A percentile compares a stretch with the other conserved stretches of the same genome.
phyloP scores from a whole-genome alignment of 2,888 invertebrate species.

The Aphidius colemani region DNA sequence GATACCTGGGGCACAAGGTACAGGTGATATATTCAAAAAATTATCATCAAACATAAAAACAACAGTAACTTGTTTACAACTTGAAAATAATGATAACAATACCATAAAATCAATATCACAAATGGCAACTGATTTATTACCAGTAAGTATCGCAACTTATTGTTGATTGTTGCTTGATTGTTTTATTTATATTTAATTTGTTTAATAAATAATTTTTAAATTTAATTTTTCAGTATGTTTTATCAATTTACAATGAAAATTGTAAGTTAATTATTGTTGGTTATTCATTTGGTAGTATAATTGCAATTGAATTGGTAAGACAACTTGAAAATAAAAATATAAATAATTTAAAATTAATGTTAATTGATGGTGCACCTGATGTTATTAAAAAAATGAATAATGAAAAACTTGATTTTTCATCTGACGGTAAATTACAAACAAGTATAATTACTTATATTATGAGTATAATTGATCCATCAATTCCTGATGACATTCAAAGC shows the following conservation, averaged over 20 bases:
- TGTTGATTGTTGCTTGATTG: too few species aligned
- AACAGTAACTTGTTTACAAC: slow-evolving; percentile 49
- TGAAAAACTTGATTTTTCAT: slow-evolving; percentile 60
- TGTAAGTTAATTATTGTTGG: slow-evolving; percentile 74
- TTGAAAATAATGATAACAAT: slow-evolving; percentile 52
- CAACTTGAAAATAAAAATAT: slow-evolving; percentile 72
- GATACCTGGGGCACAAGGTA: slow-evolving; percentile 59
- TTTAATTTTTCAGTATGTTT: slow-evolving; percentile 63
- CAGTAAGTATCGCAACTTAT: too few species aligned
- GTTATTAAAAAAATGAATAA: slow-evolving; percentile 67
- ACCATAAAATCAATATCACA: slow-evolving; percentile 55
- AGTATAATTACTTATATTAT: slow-evolving; percentile 65
- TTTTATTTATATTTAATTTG: neutral
- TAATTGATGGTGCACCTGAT: slow-evolving; percentile 83
- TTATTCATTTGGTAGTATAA: slow-evolving; percentile 84
- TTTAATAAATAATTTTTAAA: too few species aligned
- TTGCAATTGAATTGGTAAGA: slow-evolving; percentile 77
- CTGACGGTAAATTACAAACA: slow-evolving; percentile 64
- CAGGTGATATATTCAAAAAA: slow-evolving; percentile 47
- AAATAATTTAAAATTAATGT: slow-evolving; percentile 66
- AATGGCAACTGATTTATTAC: slow-evolving; percentile 63
- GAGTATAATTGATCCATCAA: slow-evolving; percentile 61
- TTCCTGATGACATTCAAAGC: slow-evolving; percentile 47
- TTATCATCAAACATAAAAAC: slow-evolving; percentile 49
- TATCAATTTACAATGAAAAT: slow-evolving; percentile 55